Percentiles rank a stretch among this genome's conserved stretches.
phyloP scores from a whole-genome alignment of 1,140 invertebrate species.

The Drosophila prosaltans region DNA sequence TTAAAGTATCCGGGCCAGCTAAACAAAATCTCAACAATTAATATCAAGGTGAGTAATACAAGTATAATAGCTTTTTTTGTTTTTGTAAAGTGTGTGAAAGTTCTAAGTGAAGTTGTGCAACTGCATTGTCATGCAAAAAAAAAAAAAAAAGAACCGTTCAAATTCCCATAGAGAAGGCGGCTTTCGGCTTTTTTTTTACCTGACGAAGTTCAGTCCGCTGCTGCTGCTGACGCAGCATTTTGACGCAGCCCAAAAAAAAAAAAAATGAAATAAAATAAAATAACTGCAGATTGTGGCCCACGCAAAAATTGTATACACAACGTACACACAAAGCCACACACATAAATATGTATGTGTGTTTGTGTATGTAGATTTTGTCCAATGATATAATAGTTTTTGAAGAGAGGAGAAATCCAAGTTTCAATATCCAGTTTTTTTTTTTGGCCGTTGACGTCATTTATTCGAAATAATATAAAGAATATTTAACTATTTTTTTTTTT shows the following conservation, averaged over 20 bases:
- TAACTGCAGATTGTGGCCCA: constrained; percentile 10
- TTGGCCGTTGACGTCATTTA: constrained; percentile 64
- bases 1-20: neutral
- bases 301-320: neutral
- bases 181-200: constrained; percentile 10
- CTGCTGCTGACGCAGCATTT: constrained; percentile 5
- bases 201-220: neutral
- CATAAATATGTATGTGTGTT: neutral
- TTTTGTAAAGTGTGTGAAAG: constrained; percentile 14
- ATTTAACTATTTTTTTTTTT: constrained; percentile 34
- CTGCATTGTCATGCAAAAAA: constrained; percentile 13
- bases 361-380: constrained; percentile 11
- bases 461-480: constrained; percentile 34
- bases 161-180: constrained; percentile 5
- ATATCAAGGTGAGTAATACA: neutral
- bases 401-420: constrained; percentile 48
- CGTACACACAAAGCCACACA: neutral
- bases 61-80: neutral
- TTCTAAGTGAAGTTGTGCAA: constrained; percentile 24
- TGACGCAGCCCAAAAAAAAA: neutral
- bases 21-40: constrained; percentile 2
- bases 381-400: constrained; percentile 22
- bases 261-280: neutral
- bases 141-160: neutral
- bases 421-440: constrained; percentile 19